These are phyloP conservation scores for Pseudochirops corinnae DNA, from an alignment of 2,797 vertebrate species.

Conservation along the genomic window DNA sequence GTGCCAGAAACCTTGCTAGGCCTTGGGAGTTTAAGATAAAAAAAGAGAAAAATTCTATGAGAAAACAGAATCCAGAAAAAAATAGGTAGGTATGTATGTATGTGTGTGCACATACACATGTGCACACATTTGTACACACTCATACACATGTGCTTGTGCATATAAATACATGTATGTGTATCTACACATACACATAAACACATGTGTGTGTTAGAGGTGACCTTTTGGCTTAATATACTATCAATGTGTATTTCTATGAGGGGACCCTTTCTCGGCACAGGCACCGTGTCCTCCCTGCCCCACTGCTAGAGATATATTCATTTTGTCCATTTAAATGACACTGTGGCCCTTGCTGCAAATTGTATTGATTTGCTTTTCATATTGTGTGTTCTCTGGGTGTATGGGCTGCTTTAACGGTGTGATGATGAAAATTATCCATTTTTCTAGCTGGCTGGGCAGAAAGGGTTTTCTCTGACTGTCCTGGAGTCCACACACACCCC, in stretches of 20 bases:
- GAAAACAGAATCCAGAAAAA: neutral
- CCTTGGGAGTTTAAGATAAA: neutral
- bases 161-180: no score
- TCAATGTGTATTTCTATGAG: neutral
- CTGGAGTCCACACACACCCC: neutral
- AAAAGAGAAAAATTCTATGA: neutral
- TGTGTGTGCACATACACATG: neutral
- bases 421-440: rapidly evolving
- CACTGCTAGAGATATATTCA: neutral
- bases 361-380: neutral
- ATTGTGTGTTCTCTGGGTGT: rapidly evolving
- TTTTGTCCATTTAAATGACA: neutral
- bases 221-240: neutral
- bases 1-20: neutral
- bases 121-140: no score
- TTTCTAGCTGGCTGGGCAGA: rapidly evolving
- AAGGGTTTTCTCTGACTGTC: neutral
- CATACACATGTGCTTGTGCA: no score
- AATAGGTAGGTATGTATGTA: no score
- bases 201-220: rapidly evolving
- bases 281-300: no score
- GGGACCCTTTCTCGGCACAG: neutral
- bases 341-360: neutral
- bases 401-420: neutral
- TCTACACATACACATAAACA: neutral